Conservation (phyloP, 37 sponge, comb jelly and placozoan species). For the Ephydatia muelleri region DNA sequence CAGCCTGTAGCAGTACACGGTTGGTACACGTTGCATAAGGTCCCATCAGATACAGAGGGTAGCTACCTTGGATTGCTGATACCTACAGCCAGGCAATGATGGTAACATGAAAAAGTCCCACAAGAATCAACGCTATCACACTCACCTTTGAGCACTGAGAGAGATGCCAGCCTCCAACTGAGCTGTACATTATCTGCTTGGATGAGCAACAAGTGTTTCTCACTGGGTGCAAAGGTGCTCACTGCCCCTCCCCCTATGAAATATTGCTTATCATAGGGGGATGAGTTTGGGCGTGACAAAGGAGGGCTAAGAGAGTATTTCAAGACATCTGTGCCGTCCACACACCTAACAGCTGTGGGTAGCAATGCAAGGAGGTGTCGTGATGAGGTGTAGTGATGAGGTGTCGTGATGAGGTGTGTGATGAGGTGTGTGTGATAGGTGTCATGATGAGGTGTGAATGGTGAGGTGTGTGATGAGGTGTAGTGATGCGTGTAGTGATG, state of each 20-base stretch:
- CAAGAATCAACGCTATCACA: background rate
- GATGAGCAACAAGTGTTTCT: constrained; percentile 45
- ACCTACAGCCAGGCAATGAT: background rate
- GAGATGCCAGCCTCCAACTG: constrained; percentile 55
- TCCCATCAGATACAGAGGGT: background rate
- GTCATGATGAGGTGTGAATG: too few species aligned
- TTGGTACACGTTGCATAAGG: background rate
- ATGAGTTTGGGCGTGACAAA: background rate
- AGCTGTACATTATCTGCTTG: constrained; percentile 29
- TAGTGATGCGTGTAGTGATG: constrained; percentile 5
- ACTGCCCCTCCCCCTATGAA: constrained; percentile 68
- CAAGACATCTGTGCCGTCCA: constrained; percentile 51
- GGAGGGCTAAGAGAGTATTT: background rate
- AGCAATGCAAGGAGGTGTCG: background rate
- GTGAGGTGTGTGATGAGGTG: background rate
- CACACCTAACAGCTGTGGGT: constrained; percentile 35
- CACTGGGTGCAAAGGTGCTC: constrained; percentile 23
- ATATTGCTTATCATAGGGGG: constrained; percentile 23
- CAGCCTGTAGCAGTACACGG: background rate
- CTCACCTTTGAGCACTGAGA: constrained; percentile 48
- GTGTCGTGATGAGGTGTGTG: background rate
- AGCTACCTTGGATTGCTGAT: background rate
- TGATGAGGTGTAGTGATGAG: background rate
- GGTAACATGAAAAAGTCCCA: constrained; percentile 1
- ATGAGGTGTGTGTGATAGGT: background rate